Conservation (phyloP, 2,113 vertebrate genomes). For the Aptenodytes forsteri region DNA sequence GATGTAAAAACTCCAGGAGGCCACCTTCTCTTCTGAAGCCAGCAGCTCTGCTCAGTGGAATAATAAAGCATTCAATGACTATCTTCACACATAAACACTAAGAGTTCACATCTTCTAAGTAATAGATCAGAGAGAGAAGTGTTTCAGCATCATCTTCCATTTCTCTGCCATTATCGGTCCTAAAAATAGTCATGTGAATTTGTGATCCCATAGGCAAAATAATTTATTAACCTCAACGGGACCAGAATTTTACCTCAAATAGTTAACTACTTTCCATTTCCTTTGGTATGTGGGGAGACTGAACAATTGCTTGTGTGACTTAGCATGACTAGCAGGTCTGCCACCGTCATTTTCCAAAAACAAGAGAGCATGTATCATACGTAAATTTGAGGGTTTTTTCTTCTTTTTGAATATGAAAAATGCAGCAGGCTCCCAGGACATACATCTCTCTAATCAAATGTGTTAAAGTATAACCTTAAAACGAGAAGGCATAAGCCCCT, state of each 20-base stretch:
- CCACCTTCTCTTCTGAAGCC: background rate
- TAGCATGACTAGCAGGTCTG: background rate
- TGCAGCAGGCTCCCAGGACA: background rate
- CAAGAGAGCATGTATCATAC: background rate
- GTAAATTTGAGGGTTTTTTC: background rate
- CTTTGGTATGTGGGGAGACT: background rate
- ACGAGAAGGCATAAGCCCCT: background rate
- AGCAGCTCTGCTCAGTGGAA: background rate
- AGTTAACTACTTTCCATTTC: background rate
- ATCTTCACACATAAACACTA: background rate
- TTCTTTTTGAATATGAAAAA: background rate
- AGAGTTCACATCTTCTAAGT: background rate
- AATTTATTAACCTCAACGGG: background rate
- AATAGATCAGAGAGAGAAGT: background rate
- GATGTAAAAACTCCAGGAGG: background rate
- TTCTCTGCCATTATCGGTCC: background rate
- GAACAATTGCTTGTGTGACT: background rate
- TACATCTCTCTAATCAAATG: background rate
- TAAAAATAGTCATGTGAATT: background rate
- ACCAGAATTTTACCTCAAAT: background rate
- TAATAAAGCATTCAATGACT: background rate
- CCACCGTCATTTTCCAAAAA: background rate
- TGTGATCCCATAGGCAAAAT: background rate
- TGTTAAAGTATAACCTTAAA: background rate
- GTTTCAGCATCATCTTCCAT: background rate